Percentiles rank a stretch among this genome's conserved stretches.
phyloP scores from a whole-genome alignment of 2,888 invertebrate species.

The Mimumesa dahlbomi region DNA sequence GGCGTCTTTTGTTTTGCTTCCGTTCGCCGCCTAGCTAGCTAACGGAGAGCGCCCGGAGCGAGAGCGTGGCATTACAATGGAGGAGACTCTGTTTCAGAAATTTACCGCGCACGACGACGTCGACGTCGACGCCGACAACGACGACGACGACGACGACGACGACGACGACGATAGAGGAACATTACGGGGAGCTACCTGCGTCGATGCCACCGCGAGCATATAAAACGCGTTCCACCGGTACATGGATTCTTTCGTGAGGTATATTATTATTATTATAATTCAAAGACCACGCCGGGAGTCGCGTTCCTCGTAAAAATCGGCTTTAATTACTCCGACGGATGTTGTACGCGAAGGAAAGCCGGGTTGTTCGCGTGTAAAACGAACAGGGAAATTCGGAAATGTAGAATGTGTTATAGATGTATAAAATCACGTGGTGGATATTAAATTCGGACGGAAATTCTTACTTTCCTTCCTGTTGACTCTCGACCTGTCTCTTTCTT shows the following conservation, averaged over 20 bases:
- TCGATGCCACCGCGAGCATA: conserved; percentile 30
- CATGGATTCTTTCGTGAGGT: conserved; percentile 22
- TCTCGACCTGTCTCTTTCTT: too few species aligned
- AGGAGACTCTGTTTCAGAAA: conserved; percentile 66
- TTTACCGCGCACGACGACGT: conserved; percentile 54
- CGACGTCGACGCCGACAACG: conserved; percentile 28
- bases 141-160: conserved; percentile 35
- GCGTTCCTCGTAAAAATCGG: conserved; percentile 3
- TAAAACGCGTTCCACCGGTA: conserved; percentile 20
- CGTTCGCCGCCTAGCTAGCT: conserved; percentile 72
- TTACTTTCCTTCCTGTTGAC: conserved; percentile 55
- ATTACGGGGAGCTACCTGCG: conserved; percentile 43
- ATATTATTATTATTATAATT: too few species aligned
- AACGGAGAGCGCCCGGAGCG: conserved; percentile 73
- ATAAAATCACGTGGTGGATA: conserved; percentile 10
- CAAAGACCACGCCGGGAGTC: conserved; percentile 4
- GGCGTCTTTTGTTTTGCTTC: conserved; percentile 78
- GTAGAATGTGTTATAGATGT: too few species aligned
- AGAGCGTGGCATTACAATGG: conserved; percentile 68
- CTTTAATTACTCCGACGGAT: conserved; percentile 1
- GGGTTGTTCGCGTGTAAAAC: conserved; percentile 16
- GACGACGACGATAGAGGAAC: conserved; percentile 41
- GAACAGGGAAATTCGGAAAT: conserved; percentile 15
- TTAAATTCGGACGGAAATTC: conserved; percentile 49
- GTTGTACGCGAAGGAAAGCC: not conserved